These are phyloP conservation scores for Ormyrus labotus DNA, from an alignment of 2,888 invertebrate genomes.

Conservation along the genomic window DNA sequence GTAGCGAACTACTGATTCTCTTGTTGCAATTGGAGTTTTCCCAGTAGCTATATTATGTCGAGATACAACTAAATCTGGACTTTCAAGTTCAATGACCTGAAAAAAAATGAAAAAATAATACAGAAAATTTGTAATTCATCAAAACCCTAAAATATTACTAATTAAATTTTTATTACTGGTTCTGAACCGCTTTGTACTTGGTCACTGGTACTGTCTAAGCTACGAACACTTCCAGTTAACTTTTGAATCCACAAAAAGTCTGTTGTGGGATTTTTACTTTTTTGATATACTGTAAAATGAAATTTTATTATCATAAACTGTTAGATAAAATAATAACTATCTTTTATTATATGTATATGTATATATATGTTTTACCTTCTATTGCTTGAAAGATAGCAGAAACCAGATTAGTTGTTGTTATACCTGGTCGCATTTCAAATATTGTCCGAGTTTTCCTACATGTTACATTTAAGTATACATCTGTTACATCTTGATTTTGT, in stretches of 20 bases:
- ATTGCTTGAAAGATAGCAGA: slow-evolving; percentile 85
- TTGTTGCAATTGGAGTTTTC: slow-evolving; percentile 78
- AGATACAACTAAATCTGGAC: slow-evolving; percentile 79
- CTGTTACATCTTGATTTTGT: slow-evolving; percentile 75
- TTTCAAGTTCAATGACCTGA: slow-evolving; percentile 73
- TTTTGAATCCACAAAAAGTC: slow-evolving; percentile 73
- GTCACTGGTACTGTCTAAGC: slow-evolving; percentile 63
- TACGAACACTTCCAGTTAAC: slow-evolving; percentile 67
- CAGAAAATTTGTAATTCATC: slow-evolving; percentile 5
- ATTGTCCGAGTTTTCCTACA: slow-evolving; percentile 77
- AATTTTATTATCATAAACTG: slow-evolving; percentile 7
- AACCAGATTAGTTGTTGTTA: slow-evolving; percentile 83
- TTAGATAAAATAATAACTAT: slow-evolving; percentile 21
- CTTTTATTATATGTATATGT: slow-evolving; percentile 2
- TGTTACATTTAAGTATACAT: slow-evolving; percentile 78
- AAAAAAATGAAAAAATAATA: slow-evolving; percentile 28
- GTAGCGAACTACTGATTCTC: slow-evolving; percentile 87
- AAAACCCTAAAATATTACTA: not conserved
- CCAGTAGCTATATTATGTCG: slow-evolving; percentile 80
- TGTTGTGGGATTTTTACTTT: slow-evolving; percentile 67
- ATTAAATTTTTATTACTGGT: slow-evolving; percentile 62
- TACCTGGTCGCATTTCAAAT: slow-evolving; percentile 79
- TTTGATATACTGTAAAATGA: slow-evolving; percentile 67
- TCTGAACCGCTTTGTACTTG: slow-evolving; percentile 65
- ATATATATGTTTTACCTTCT: slow-evolving; percentile 78